A percentile compares a stretch with the other conserved stretches of the same genome.
These are phyloP conservation scores for Eospalax fontanierii DNA, from an alignment of 2,797 vertebrate species.

Conservation along the genomic window DNA sequence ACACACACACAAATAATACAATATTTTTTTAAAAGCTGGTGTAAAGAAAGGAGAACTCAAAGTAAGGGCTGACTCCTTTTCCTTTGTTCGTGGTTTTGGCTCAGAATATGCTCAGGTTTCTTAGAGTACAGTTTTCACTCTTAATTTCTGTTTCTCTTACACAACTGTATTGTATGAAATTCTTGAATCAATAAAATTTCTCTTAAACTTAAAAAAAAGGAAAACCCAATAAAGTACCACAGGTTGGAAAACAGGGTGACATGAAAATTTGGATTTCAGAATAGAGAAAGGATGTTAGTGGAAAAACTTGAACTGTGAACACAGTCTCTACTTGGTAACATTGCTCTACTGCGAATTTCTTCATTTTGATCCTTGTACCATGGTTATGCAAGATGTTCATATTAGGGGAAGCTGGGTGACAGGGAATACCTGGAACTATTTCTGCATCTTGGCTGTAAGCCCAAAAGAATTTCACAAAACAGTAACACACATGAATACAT, in stretches of 20 bases:
- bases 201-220: too few relatives aligned
- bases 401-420: not conserved
- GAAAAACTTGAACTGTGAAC: not conserved
- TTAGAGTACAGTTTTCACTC: too few relatives aligned
- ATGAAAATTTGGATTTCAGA: not conserved
- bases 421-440: not conserved
- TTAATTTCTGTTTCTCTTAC: too few relatives aligned
- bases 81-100: too few relatives aligned
- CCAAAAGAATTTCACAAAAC: constrained; percentile 30
- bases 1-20: too few relatives aligned
- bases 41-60: too few relatives aligned
- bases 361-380: not conserved
- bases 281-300: not conserved
- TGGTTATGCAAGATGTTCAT: not conserved
- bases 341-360: not conserved
- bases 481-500: not conserved
- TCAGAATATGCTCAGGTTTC: too few relatives aligned
- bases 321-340: not conserved
- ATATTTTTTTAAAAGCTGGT: too few relatives aligned
- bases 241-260: not conserved
- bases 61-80: too few relatives aligned
- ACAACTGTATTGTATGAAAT: too few relatives aligned
- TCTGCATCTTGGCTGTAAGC: not conserved
- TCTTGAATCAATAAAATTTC: too few relatives aligned
- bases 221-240: not conserved